These are phyloP conservation scores for Odontocerum albicorne DNA, from an alignment of 2,888 invertebrate species.

Conservation along the genomic window DNA sequence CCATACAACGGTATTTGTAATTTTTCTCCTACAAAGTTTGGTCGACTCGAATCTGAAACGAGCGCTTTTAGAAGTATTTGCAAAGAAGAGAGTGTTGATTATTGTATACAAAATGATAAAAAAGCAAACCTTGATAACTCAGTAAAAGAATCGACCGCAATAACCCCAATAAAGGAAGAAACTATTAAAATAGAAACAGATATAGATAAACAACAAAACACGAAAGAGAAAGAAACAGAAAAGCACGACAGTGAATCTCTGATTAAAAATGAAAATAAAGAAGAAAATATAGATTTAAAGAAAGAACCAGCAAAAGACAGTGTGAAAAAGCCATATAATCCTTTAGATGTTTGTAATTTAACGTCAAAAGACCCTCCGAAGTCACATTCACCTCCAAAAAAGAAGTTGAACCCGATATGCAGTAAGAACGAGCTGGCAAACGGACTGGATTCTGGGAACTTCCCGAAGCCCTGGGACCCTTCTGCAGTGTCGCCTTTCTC, in stretches of 20 bases:
- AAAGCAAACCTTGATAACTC: constrained; percentile 6
- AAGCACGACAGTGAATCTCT: too few relatives aligned
- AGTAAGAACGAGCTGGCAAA: constrained; percentile 45
- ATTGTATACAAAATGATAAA: not conserved
- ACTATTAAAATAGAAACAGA: too few relatives aligned
- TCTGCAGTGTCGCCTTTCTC: constrained; percentile 43
- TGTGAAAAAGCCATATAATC: constrained; percentile 50
- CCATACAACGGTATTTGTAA: not conserved
- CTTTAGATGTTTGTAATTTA: constrained; percentile 64
- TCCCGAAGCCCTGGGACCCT: constrained; percentile 65
- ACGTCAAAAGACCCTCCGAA: constrained; percentile 64
- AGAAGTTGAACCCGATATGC: constrained; percentile 46
- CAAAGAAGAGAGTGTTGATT: constrained; percentile 20
- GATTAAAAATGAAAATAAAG: too few relatives aligned
- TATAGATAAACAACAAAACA: too few relatives aligned
- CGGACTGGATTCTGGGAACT: constrained; percentile 46
- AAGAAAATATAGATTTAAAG: too few relatives aligned
- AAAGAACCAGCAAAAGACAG: constrained; percentile 40
- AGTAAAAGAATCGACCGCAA: not conserved
- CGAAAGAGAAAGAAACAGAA: too few relatives aligned
- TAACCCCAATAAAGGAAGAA: too few relatives aligned
- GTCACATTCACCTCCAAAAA: constrained; percentile 54
- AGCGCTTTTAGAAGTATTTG: constrained; percentile 30
- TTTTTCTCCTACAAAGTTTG: not conserved
- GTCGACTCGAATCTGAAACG: constrained; percentile 18